Conservation (phyloP, 2,797 vertebrate species). For the Prionace glauca region DNA sequence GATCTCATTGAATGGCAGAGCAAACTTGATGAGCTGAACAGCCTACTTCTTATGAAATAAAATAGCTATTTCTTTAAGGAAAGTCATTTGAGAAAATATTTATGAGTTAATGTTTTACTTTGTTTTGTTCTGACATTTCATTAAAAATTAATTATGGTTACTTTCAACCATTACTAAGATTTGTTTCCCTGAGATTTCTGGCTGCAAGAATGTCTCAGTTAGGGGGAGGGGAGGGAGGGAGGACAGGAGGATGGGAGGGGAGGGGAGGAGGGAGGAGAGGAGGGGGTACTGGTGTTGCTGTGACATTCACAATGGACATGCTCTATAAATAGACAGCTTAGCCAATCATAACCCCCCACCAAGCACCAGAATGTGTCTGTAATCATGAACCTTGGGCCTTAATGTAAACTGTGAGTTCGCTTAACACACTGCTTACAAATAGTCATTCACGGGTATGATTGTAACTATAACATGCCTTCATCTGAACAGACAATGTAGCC, state of each 20-base stretch:
- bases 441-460: neutral
- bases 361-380: neutral
- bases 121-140: neutral
- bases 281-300: no score
- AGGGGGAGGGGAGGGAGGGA: neutral
- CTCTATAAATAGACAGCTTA: neutral
- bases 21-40: no score
- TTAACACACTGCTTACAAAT: neutral
- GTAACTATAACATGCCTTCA: neutral
- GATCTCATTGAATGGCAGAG: no score
- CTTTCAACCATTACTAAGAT: neutral
- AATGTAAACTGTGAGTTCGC: neutral
- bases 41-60: neutral
- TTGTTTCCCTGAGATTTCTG: neutral
- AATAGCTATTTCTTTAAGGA: neutral
- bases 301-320: neutral
- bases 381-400: neutral
- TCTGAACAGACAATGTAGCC: neutral
- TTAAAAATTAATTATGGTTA: neutral
- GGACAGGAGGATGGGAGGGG: neutral
- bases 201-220: neutral
- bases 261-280: neutral
- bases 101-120: neutral
- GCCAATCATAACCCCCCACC: neutral
- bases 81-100: neutral